Conservation (phyloP, 2,113 vertebrate species). For the Geothlypis trichas region DNA sequence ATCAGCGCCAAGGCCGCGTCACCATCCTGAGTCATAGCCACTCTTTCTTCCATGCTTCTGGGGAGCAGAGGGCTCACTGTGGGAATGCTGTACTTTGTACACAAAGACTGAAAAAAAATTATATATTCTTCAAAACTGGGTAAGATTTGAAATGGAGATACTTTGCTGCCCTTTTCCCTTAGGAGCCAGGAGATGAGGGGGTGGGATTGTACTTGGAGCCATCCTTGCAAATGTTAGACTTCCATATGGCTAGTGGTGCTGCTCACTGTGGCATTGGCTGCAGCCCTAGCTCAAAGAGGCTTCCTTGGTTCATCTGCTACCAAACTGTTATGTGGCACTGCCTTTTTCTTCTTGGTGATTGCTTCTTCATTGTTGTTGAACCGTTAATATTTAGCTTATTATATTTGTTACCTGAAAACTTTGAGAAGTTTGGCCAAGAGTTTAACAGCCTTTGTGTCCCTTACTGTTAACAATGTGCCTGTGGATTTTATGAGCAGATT, state of each 20-base stretch:
- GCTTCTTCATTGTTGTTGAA: not conserved
- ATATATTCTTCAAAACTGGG: not conserved
- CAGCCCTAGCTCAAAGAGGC: conserved; percentile 3
- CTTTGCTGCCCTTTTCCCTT: conserved; percentile 21
- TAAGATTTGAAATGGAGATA: not conserved
- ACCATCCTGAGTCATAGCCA: not conserved
- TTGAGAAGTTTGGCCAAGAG: not conserved
- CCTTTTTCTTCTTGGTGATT: not conserved
- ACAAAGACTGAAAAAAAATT: not conserved
- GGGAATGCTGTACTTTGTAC: not conserved
- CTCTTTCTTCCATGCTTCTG: not conserved
- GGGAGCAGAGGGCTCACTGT: not conserved
- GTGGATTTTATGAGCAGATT: conserved; percentile 32
- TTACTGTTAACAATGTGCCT: not conserved
- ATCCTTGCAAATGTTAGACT: conserved; percentile 30
- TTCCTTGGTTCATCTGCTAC: not conserved
- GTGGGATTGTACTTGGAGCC: conserved; percentile 25
- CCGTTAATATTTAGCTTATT: not conserved
- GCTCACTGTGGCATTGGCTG: conserved; percentile 7
- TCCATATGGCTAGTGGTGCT: conserved; percentile 31
- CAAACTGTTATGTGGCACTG: not conserved
- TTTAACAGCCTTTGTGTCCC: not conserved
- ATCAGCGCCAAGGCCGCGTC: not conserved
- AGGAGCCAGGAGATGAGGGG: conserved; percentile 39
- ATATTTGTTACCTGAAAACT: not conserved